phyloP scores from a whole-genome alignment of 2,113 vertebrate genomes.

The Mesocricetus auratus region DNA sequence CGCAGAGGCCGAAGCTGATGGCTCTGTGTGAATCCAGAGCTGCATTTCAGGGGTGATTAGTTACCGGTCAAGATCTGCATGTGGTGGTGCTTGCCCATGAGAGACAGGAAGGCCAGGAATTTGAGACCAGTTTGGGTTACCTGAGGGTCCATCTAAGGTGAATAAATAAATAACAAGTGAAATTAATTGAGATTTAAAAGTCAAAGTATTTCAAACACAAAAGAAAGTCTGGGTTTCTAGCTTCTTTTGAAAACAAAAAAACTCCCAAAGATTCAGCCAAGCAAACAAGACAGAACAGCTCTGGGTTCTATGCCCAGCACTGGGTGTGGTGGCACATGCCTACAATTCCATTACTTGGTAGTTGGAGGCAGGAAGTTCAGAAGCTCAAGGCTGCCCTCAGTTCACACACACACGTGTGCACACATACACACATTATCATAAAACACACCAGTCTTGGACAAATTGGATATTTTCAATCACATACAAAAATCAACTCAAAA shows the following conservation, averaged over 20 bases:
- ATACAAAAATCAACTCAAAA: too few species aligned
- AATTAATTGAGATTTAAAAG: constrained; percentile 41
- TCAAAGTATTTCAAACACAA: not conserved
- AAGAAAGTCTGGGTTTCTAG: not conserved
- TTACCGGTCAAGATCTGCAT: not conserved
- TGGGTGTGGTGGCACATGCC: too few species aligned
- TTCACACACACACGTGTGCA: not conserved
- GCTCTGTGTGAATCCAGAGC: not conserved
- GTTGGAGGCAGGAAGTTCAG: not conserved
- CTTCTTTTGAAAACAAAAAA: not conserved
- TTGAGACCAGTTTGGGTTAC: not conserved
- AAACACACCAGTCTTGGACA: too few species aligned
- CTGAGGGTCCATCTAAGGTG: not conserved
- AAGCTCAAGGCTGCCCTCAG: not conserved
- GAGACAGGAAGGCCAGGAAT: not conserved
- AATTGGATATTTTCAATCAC: too few species aligned
- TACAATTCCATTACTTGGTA: too few species aligned
- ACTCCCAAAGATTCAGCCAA: not conserved
- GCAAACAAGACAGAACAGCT: not conserved
- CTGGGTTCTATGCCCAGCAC: not conserved
- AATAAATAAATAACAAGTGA: not conserved
- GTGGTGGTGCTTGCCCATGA: not conserved
- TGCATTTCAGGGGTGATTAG: constrained; percentile 16
- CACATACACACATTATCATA: not conserved
- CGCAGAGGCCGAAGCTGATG: not conserved